Base-by-base conservation (phyloP, 2,797 vertebrate genomes). In the Gallinago solitaria region DNA sequence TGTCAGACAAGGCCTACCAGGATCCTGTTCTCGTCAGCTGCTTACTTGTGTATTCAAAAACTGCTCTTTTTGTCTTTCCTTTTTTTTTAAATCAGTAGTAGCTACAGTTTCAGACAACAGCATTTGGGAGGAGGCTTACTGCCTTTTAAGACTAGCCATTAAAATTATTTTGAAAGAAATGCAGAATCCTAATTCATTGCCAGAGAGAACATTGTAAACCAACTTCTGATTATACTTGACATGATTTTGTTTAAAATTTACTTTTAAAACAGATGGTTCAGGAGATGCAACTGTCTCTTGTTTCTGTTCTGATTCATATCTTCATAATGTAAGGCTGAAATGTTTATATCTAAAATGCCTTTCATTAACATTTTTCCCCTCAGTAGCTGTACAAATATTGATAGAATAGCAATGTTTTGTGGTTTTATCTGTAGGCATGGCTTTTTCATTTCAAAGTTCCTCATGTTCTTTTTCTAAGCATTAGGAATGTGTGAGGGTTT, bases 221-320 rank as follows among this genome's bases (percentile, higher is more conserved):
- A 80, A 64, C 16, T 90, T 85, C 91, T 92, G 77, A 87, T 93
- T 77, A 90, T 94, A 85, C 65, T 88, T 63, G 54, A 75, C 43
- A n/a, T 5, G 5, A 61, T 90, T 95, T 86, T 93, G 60, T 87
- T 95, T 89, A 83, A 93, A 90, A 85, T 83, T 83, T 89, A 60
- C 60, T 95, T 87, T 67, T 83, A 75, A 87, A 93, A 47, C 90
- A 97, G 93, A 95, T 97, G 81, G 83, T 89, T 92, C 75, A 80
- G 81, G 78, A 93, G 81, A 68, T 3, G 5, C 27, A 90, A 80
- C 81, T 92, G 74, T 87, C 83, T 87, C 67, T 56, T 63, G 20
- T 61, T 94, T 94, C 73, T 93, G 30, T 61, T 95, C 84, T 91
- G 92, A 92, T 96, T 93, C 75, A 78, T 64, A 24, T 57, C 67